Evolutionary conservation across 2,888 invertebrate genomes (phyloP), one percentile per base, ranked within the genome.

Genomic region (Lepidochitona cinerea): DNA sequence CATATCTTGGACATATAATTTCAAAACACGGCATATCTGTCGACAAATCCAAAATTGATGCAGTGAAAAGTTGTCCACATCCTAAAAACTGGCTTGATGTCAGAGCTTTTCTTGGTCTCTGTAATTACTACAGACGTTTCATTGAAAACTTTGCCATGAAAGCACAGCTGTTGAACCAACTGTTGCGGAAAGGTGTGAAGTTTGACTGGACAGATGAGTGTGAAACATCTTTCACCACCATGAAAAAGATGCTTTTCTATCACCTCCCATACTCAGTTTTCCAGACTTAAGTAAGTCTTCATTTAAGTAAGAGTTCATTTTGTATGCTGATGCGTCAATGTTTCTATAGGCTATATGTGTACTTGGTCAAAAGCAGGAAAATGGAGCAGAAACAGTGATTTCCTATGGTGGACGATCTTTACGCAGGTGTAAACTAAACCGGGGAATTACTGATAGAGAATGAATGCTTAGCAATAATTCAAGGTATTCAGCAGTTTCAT

Each of bases 91-190:
- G 29, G 7, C 3, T n/a, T 1, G 29, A 59, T 5, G 6, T 54
- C 1, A 5, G 54, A 4, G n/a, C 2, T 2, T 70, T 70, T 9
- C n/a, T 54, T 4, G 54, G 37, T 3, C 35, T 70, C 18, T 32
- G 53, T 23, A 87, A 88, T 78, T 90, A 85, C 79, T 89, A 89
- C 74, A 79, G 81, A 4, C 81, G 81, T 65, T 90, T 89, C 80
- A 73, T 89, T 0, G 79, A 80, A 9, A 80, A 81, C 29, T 71
- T 86, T 0, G 71, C 86, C 9, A 72, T 71, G 0, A 76, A 83
- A 5, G 71, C 83, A 54, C 74, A 73, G 23, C 87, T 86, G 0
- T 70, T 89, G 14, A 81, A 88, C 74, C 35, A 70, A 0, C 71
- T 86, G n/a, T 73, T 85, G 37, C 79, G 81, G 74, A 84, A 80